Evolutionary conservation across 2,888 invertebrate genomes (phyloP), one percentile per base, ranked within the genome.

Genomic region (Philopedon plagiatum): DNA sequence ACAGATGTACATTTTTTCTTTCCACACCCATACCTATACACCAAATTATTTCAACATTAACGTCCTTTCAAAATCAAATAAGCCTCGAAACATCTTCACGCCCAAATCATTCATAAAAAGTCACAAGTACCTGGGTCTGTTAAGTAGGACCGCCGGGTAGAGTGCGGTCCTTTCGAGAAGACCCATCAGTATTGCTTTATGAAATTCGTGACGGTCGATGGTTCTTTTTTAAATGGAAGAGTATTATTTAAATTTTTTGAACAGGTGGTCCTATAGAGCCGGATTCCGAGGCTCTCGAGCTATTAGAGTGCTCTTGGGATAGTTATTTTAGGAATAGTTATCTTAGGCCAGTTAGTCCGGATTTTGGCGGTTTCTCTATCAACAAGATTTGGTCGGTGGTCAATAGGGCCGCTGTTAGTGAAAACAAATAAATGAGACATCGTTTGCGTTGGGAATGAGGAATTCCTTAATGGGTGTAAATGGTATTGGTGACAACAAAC

Each of bases 311-410:
- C 58, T 21, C 58, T 58, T 26, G 26, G 58, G 58, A 39, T 58
- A 79, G 78, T 79, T 79, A 77, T 78, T 77, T 78, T 77, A 79
- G 77, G 78, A 29, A 54, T 54, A 54, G 51, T 79, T 79, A 77
- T 78, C 77, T 78, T 77, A 79, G 77, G 78, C 77, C 74, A 78
- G 77, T 77, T 77, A 69, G 75, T 49, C 69, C 58, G 73, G 73
- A 76, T 78, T 75, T 74, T 67, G 57, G 69, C 57, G 65, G 76
- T 76, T 78, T 74, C 75, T 73, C 74, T 41, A 23, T 37, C 58
- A 58, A 58, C 58, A 58, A 23, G 41, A 37, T 57, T 57, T 57
- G 26, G 41, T 5, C 41, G 21, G 37, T 39, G 37, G 57, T 57
- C 57, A 58, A 41, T 19, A 5, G 41, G 0, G 58, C 58, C 58